phyloP scores from a whole-genome alignment of 1,140 invertebrate genomes.

The Babylonia areolata region DNA sequence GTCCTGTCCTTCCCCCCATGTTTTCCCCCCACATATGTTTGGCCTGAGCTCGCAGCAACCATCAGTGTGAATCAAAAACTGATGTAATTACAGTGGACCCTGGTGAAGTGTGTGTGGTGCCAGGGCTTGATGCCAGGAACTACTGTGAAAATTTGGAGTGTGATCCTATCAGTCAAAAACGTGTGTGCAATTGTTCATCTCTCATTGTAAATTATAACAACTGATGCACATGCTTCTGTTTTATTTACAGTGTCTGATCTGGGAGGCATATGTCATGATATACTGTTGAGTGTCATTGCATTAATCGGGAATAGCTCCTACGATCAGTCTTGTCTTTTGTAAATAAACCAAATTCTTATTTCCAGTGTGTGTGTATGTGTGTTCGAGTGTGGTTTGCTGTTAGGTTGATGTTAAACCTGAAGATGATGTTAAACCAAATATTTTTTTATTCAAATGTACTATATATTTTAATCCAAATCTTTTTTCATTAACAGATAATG shows the following conservation, averaged over 20 bases:
- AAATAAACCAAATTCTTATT: conserved; percentile 7
- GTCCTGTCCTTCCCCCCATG: no score
- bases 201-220: not conserved
- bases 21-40: not conserved
- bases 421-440: no score
- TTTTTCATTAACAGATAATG: no score
- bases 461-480: no score
- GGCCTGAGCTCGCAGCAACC: not conserved
- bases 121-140: not conserved
- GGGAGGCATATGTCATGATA: not conserved
- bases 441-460: no score
- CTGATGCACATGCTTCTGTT: not conserved
- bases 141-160: not conserved
- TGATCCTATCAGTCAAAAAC: not conserved
- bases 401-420: no score
- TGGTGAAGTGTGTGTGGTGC: not conserved
- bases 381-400: not conserved
- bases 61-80: not conserved
- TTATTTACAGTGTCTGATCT: not conserved
- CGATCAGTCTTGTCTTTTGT: not conserved
- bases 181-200: not conserved
- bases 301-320: not conserved
- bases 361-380: not conserved
- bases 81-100: not conserved
- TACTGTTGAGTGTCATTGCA: not conserved